These are phyloP conservation scores for Pteruthius melanotis DNA, from an alignment of 2,113 vertebrate species.

Conservation along the genomic window DNA sequence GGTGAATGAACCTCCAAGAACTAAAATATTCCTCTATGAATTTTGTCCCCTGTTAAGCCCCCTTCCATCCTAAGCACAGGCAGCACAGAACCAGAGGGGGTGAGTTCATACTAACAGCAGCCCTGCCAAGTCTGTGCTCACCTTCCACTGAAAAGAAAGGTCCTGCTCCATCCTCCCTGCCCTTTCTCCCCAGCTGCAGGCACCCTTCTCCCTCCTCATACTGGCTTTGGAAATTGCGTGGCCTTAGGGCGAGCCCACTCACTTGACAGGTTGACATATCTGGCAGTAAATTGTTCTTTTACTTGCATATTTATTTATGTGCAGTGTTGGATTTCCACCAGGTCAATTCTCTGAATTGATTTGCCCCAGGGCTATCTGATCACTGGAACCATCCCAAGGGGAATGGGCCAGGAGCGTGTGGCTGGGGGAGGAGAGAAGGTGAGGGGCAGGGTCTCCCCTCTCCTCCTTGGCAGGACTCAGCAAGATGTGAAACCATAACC, in stretches of 20 bases:
- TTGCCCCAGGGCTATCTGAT: not conserved
- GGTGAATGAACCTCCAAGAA: not conserved
- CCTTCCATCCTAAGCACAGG: not conserved
- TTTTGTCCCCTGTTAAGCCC: not conserved
- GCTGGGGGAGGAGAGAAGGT: not conserved
- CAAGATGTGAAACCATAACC: not conserved
- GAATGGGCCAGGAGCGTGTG: not conserved
- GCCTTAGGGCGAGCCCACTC: not conserved
- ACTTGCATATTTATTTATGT: constrained; percentile 17
- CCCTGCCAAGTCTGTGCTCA: not conserved
- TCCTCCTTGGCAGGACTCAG: not conserved
- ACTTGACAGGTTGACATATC: not conserved
- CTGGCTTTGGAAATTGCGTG: not conserved
- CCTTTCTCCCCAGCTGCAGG: not conserved
- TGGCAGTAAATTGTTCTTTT: not conserved
- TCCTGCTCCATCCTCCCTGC: not conserved
- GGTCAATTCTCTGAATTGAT: constrained; percentile 9
- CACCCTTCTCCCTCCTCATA: not conserved
- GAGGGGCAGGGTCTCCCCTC: not conserved
- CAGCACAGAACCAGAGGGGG: fast-evolving
- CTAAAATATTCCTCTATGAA: not conserved
- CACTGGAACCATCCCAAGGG: not conserved
- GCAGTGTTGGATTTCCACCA: not conserved
- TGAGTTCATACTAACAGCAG: not conserved
- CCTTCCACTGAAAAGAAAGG: not conserved